Evolutionary conservation across 64 coral and sea anemone species (phyloP), one percentile per base, ranked within the genome.

Genomic region (Stichodactyla mertensii): DNA sequence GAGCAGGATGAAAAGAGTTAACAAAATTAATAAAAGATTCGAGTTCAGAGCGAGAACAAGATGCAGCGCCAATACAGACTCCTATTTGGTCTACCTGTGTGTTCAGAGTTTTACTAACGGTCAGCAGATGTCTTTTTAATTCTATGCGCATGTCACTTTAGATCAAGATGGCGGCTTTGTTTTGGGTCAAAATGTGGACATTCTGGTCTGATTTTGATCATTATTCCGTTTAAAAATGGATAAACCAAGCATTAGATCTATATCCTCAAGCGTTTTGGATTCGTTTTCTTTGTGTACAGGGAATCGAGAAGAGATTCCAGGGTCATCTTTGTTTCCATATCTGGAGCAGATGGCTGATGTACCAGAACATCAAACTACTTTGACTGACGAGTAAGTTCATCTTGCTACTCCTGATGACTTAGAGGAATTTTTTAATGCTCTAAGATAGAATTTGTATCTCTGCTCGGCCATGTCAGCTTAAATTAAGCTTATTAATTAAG

Each of bases 261-360:
- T 89, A 89, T 89, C 88, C 24, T 82, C 88, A 52, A 51, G 57
- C 31, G 81, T 81, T 77, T 58, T 89, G 62, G 84, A 89, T 70
- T 82, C 84, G 88, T 89, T 89, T 45, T 89, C 88, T 16, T 83
- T 83, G 19, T 62, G 82, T 55, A 53, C 88, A 9, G 88, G 80
- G 24, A 89, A 83, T 55, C 84, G 64, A 15, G 88, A 84, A 52
- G 88, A 84, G 16, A 89, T 89, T 24, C 16, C 64, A 15, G 82
- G 52, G 9, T 56, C 88, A 0, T 83, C 81, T 51, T 26, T 89
- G 10, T 89, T 89, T 77, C 88, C 88, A 5, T 84, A 81, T 0
- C 88, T 89, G 1, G 88, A 89, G 52, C 69, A 74, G 12, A 74
- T 74, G 69, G 27, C 69, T 74, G 24, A 31, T 31, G 22, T 74